These are phyloP conservation scores for Drosophila ercepeae DNA, from an alignment of 1,140 invertebrate genomes.

Conservation along the genomic window DNA sequence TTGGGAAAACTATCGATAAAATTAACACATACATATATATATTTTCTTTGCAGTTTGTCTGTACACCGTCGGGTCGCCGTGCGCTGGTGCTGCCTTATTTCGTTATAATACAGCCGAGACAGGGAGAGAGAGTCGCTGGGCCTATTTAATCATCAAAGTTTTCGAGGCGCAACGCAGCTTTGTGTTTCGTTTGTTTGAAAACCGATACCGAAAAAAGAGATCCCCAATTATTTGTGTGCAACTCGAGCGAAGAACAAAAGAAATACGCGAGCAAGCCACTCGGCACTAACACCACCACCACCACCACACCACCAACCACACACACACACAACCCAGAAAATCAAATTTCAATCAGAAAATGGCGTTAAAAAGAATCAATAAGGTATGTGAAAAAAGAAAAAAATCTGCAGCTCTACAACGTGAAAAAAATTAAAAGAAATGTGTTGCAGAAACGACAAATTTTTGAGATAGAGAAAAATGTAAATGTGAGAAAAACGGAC, in stretches of 20 bases:
- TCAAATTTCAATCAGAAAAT: conserved; percentile 86
- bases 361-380: conserved; percentile 98
- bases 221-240: conserved; percentile 17
- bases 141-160: conserved; percentile 51
- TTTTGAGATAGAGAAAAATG: conserved; percentile 27
- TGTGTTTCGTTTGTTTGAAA: conserved; percentile 71
- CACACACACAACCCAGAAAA: conserved; percentile 77
- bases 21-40: not conserved
- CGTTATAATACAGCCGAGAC: conserved; percentile 39
- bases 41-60: conserved; percentile 2
- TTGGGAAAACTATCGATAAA: too few species aligned
- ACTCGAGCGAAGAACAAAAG: conserved; percentile 66
- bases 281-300: conserved; percentile 66
- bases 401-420: conserved; percentile 34
- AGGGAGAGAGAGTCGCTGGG: conserved; percentile 54
- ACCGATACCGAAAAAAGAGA: not conserved
- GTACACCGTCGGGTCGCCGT: conserved; percentile 70
- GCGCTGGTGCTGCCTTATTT: conserved; percentile 69
- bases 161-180: conserved; percentile 66
- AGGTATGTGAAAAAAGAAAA: conserved; percentile 88
- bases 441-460: conserved; percentile 23
- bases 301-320: conserved; percentile 62
- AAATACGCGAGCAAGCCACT: conserved; percentile 61
- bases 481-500: too few species aligned
- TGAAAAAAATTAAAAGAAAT: conserved; percentile 26